Conservation (phyloP, 2,888 invertebrate species). For the Megamerina dolium region DNA sequence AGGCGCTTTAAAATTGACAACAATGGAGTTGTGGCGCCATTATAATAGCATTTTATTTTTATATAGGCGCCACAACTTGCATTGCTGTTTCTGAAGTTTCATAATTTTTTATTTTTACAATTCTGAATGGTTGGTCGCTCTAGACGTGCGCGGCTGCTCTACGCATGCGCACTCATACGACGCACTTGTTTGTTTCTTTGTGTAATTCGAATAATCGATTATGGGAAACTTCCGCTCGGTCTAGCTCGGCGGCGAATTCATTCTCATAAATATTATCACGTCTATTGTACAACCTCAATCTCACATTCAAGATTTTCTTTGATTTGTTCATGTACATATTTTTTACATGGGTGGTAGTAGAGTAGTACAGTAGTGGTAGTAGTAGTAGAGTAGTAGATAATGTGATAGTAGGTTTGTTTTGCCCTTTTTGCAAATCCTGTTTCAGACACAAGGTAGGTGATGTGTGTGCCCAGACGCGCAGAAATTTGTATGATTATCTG, state of each 20-base stretch:
- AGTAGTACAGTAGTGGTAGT: too few species aligned
- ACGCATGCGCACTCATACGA: too few species aligned
- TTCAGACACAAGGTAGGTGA: slow-evolving; percentile 36
- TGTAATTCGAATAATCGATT: not conserved
- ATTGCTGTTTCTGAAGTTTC: too few species aligned
- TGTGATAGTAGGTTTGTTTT: slow-evolving; percentile 27
- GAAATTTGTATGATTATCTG: slow-evolving; percentile 47
- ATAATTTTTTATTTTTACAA: too few species aligned
- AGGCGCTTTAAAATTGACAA: too few species aligned
- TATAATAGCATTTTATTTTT: too few species aligned
- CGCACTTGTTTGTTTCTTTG: too few species aligned
- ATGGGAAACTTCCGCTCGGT: not conserved
- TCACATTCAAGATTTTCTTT: slow-evolving; percentile 6
- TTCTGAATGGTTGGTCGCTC: too few species aligned
- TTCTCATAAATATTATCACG: slow-evolving; percentile 30
- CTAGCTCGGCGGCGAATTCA: slow-evolving; percentile 27
- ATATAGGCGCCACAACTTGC: too few species aligned
- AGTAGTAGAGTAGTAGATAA: slow-evolving; percentile 23
- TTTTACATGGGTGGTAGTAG: slow-evolving; percentile 21
- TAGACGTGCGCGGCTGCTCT: too few species aligned
- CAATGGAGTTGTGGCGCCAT: slow-evolving; percentile 27
- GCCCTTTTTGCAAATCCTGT: slow-evolving; percentile 31
- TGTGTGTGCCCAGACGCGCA: slow-evolving; percentile 47
- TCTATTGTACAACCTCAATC: slow-evolving; percentile 3
- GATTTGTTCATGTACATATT: slow-evolving; percentile 11